These are phyloP conservation scores for Hydra vulgaris DNA, from an alignment of 30 jellyfish, hydroid and myxozoan species.

Conservation along the genomic window DNA sequence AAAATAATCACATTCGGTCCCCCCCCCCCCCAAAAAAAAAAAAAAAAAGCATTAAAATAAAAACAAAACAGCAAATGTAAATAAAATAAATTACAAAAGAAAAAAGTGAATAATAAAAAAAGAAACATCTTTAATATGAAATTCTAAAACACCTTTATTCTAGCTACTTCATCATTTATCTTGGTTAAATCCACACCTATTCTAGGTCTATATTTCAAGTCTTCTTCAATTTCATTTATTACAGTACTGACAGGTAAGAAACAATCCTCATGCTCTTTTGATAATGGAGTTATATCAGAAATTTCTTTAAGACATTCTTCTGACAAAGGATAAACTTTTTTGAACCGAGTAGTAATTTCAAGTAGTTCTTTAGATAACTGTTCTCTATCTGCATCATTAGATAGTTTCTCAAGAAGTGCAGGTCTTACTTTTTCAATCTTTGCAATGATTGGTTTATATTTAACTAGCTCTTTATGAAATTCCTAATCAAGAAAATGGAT, in stretches of 20 bases:
- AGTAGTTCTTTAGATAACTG: constrained; percentile 45
- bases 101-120: neutral
- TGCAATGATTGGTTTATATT: constrained; percentile 32
- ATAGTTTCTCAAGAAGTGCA: constrained; percentile 31
- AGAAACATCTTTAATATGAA: neutral
- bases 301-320: constrained; percentile 36
- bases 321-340: constrained; percentile 35
- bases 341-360: constrained; percentile 50
- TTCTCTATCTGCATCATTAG: constrained; percentile 42
- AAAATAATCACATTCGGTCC: too few relatives aligned
- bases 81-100: too few relatives aligned
- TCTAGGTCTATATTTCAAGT: constrained; percentile 38
- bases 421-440: constrained; percentile 37
- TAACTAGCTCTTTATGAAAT: constrained; percentile 42
- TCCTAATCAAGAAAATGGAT: constrained; percentile 29
- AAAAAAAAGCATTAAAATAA: too few relatives aligned
- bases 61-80: too few relatives aligned
- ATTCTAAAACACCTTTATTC: constrained; percentile 34
- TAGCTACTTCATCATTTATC: constrained; percentile 34
- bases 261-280: constrained; percentile 31
- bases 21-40: too few relatives aligned
- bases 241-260: constrained; percentile 29
- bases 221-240: constrained; percentile 44
- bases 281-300: constrained; percentile 53
- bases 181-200: constrained; percentile 37